These are phyloP conservation scores for Pantherophis alleghaniensis DNA, from an alignment of 2,797 vertebrate species.

Conservation along the genomic window DNA sequence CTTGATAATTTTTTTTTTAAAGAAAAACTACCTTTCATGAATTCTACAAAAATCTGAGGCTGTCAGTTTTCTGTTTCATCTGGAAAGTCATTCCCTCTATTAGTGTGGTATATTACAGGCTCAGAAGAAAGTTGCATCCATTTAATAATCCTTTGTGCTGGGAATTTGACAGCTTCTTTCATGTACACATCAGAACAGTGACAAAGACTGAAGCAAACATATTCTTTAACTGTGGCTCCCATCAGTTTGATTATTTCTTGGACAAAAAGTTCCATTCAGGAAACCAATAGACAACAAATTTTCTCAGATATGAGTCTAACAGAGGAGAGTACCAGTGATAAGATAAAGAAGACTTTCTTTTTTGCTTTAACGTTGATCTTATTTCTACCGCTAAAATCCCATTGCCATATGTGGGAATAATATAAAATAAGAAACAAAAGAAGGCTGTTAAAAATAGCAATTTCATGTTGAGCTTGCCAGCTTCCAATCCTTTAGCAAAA, in stretches of 20 bases:
- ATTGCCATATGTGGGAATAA: neutral
- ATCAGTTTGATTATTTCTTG: neutral
- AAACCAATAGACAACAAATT: neutral
- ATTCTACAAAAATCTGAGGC: neutral
- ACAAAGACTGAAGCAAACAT: neutral
- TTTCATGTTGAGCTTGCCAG: neutral
- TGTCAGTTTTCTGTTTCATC: slow-evolving; percentile 1
- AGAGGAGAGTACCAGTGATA: neutral
- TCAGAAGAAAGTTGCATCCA: neutral
- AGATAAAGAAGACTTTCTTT: neutral
- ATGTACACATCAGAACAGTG: neutral
- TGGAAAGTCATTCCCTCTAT: neutral
- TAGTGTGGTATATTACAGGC: neutral
- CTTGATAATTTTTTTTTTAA: accelerated
- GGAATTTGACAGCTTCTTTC: neutral
- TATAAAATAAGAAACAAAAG: neutral
- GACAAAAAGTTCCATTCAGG: slow-evolving; percentile 1
- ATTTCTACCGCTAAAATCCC: neutral
- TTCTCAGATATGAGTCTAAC: neutral
- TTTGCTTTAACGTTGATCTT: neutral
- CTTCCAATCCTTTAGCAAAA: neutral
- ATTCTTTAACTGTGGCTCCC: neutral
- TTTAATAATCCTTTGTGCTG: neutral
- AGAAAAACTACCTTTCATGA: neutral
- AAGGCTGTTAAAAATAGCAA: neutral